Percentiles rank a stretch among this genome's conserved stretches.
Conservation (phyloP, 2,797 vertebrate species). For the Erethizon dorsatum region DNA sequence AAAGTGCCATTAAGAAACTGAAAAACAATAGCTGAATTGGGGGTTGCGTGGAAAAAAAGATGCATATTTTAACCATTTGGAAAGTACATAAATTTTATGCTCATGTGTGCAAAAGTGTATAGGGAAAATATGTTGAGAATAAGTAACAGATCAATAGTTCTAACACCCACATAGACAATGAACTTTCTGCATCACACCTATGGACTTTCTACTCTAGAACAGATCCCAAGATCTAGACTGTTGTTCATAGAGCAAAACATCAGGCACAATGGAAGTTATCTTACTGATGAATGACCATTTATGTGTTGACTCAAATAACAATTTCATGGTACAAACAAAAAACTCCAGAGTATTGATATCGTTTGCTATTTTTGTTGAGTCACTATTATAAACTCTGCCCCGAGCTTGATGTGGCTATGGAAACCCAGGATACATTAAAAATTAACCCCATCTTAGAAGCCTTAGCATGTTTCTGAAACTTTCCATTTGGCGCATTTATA, state of each 20-base stretch:
- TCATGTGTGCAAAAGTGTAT: not conserved
- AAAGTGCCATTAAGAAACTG: not conserved
- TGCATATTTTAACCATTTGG: not conserved
- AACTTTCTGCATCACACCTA: not conserved
- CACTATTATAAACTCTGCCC: not conserved
- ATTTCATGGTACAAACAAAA: not conserved
- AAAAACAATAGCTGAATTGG: not conserved
- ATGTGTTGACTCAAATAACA: not conserved
- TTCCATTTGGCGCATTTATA: not conserved
- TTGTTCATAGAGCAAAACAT: not conserved
- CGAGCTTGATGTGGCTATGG: not conserved
- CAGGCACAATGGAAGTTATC: not conserved
- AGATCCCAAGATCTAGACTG: not conserved
- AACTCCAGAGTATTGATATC: not conserved
- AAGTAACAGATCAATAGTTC: not conserved
- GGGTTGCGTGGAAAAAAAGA: not conserved
- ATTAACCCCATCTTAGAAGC: not conserved
- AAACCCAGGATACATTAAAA: not conserved
- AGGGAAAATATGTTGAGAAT: conserved; percentile 5
- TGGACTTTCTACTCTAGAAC: not conserved
- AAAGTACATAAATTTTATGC: not conserved
- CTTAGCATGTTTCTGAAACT: not conserved
- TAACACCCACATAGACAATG: not conserved
- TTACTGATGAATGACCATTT: not conserved
- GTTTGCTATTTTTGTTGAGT: not conserved